These are phyloP conservation scores for Brotula barbata DNA, from an alignment of 2,797 vertebrate species.

Conservation along the genomic window DNA sequence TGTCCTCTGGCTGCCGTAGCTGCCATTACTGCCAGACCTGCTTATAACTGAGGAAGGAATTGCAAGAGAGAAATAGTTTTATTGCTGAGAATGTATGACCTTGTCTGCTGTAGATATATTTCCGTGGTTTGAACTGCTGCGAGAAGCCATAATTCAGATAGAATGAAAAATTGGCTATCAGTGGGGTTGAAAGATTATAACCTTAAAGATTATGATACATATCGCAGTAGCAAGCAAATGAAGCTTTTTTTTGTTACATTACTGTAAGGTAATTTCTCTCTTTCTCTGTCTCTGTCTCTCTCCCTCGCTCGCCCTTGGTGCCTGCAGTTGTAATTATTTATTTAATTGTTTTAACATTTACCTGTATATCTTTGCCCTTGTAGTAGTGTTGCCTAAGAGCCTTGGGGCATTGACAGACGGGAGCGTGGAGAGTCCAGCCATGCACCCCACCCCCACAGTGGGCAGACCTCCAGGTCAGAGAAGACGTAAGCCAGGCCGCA, in stretches of 20 bases:
- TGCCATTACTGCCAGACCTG: neutral
- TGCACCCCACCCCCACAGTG: constrained; percentile 84
- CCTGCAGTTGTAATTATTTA: too few relatives aligned
- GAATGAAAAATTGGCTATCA: neutral
- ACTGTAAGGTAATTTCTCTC: too few relatives aligned
- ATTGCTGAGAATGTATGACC: constrained; percentile 29
- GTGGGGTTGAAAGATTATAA: neutral
- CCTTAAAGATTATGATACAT: neutral
- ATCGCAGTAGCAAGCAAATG: neutral
- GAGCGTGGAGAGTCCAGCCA: constrained; percentile 83
- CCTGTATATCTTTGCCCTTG: constrained; percentile 8
- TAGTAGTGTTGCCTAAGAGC: constrained; percentile 92
- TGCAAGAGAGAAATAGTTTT: constrained; percentile 23
- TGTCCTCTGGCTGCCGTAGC: neutral
- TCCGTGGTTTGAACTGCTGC: neutral
- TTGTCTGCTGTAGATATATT: constrained; percentile 3
- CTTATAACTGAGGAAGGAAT: constrained; percentile 6
- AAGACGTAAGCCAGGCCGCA: constrained; percentile 92
- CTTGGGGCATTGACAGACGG: constrained; percentile 85
- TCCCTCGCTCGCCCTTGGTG: too few relatives aligned
- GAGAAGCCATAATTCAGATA: constrained; percentile 2
- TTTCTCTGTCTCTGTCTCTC: neutral
- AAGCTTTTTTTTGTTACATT: too few relatives aligned
- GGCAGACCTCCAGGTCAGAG: constrained; percentile 87
- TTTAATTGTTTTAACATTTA: too few relatives aligned